Evolutionary conservation across 2,888 invertebrate genomes (phyloP).

Genomic region (Pachliopta kotzebuea): DNA sequence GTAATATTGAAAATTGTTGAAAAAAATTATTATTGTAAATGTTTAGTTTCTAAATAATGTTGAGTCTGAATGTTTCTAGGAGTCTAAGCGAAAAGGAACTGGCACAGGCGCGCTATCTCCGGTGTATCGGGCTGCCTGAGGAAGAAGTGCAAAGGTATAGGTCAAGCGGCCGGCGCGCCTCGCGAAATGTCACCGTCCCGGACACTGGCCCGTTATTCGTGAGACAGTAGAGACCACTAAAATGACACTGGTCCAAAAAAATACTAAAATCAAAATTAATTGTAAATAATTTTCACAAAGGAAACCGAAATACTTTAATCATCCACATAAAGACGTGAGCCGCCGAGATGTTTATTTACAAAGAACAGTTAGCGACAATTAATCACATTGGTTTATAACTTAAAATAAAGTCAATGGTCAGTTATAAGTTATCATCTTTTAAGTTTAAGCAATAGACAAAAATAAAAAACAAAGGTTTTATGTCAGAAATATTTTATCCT

Average conservation of each 20-base stretch:
- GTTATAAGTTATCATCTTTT: no score
- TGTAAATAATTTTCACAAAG: no score
- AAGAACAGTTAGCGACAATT: no score
- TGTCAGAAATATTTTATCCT: no score
- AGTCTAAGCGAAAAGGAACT: constrained; percentile 12
- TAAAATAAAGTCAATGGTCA: no score
- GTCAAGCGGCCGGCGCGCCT: constrained; percentile 48
- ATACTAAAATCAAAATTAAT: not conserved
- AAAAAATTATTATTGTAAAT: not conserved
- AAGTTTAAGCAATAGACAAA: no score
- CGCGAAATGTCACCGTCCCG: constrained; percentile 50
- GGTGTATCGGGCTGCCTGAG: constrained; percentile 32
- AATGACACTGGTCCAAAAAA: not conserved
- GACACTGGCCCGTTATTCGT: constrained; percentile 33
- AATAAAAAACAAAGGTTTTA: no score
- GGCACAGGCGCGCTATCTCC: constrained; percentile 23
- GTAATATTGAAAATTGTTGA: no score
- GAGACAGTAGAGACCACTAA: constrained; percentile 13
- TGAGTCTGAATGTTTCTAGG: constrained; percentile 1
- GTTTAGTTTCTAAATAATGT: not conserved
- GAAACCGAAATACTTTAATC: no score
- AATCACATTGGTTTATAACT: no score
- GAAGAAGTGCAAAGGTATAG: constrained; percentile 42
- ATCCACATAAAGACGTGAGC: no score
- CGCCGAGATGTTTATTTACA: no score